A percentile compares a stretch with the other conserved stretches of the same genome.
Conservation (phyloP, 2,113 vertebrate species). For the Oreotrochilus melanogaster region DNA sequence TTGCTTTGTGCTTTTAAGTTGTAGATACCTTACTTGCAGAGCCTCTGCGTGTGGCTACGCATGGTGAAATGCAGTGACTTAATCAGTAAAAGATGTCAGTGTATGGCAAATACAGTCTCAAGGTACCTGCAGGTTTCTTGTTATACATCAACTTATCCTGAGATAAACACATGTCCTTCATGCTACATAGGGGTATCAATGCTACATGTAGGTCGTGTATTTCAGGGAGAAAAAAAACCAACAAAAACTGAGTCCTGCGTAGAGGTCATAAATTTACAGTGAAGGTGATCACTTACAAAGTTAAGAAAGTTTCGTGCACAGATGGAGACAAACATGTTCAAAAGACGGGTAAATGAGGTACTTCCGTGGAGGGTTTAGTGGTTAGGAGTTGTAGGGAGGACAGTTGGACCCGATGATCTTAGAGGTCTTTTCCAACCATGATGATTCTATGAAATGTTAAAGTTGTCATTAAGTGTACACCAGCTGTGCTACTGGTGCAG, state of each 20-base stretch:
- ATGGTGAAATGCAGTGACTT: background rate
- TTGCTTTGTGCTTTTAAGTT: background rate
- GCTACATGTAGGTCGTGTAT: background rate
- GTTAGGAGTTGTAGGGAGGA: too few relatives aligned
- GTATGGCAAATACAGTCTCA: background rate
- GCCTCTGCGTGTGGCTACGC: accelerated
- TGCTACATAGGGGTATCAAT: background rate
- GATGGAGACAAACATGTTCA: background rate
- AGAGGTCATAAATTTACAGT: background rate
- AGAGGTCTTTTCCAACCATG: too few relatives aligned
- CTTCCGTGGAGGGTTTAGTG: too few relatives aligned
- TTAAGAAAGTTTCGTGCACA: background rate
- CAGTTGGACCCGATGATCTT: too few relatives aligned
- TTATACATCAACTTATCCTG: background rate
- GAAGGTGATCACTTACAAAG: background rate
- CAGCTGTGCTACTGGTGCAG: background rate
- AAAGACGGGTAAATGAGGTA: background rate
- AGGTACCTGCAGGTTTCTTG: background rate
- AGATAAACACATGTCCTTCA: background rate
- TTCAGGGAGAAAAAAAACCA: background rate
- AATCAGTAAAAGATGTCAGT: background rate
- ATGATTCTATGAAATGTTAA: background rate
- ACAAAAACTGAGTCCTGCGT: background rate
- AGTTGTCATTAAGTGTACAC: background rate
- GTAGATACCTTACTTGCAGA: background rate